Evolutionary conservation across 1,140 invertebrate genomes (phyloP), one percentile per base, ranked within the genome.

Genomic region (Nilaparvata lugens): DNA sequence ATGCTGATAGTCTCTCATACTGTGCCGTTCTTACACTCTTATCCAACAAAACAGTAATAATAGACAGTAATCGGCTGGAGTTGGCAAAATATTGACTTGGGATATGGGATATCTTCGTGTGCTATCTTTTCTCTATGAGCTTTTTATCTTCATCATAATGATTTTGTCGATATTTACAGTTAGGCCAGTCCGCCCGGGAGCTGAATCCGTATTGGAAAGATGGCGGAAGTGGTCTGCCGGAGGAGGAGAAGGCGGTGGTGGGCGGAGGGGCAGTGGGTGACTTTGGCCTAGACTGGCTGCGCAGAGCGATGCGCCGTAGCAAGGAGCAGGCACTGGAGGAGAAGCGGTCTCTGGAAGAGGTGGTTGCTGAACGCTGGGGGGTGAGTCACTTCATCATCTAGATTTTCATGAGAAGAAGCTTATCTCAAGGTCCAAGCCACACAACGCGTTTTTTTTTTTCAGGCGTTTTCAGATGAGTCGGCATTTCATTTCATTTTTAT

Each of bases 161-260:
- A n/a, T n/a, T n/a, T n/a, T n/a, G n/a, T n/a, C n/a, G n/a, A 13
- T 25, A 38, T 56, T 45, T n/a, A n/a, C 43, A 91, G 79, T 85
- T 86, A 40, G 83, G 85, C 2, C 85, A 84, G 63, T 86, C 84
- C 69, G 72, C 69, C 2, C 77, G 82, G 68, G 93, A 97, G 77
- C 74, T 95, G 51, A 97, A 97, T 80, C 93, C 91, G 1, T 91
- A 93, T 72, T 95, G 92, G 91, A 93, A 91, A 79, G 78, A 88
- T 75, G 90, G 89, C 59, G 93, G 93, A 11, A 83, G 78, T 51
- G 93, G 93, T 14, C 71, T 95, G 56, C 92, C 88, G 23, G 60
- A 70, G 21, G 65, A 61, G 51, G 65, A 56, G 66, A 70, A 70
- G 67, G 71, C 53, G 45, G 63, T 59, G 52, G 62, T 56, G 43